Percentiles rank a stretch among this genome's conserved stretches.
phyloP scores from a whole-genome alignment of 2,113 vertebrate species.

The Camelus dromedarius region DNA sequence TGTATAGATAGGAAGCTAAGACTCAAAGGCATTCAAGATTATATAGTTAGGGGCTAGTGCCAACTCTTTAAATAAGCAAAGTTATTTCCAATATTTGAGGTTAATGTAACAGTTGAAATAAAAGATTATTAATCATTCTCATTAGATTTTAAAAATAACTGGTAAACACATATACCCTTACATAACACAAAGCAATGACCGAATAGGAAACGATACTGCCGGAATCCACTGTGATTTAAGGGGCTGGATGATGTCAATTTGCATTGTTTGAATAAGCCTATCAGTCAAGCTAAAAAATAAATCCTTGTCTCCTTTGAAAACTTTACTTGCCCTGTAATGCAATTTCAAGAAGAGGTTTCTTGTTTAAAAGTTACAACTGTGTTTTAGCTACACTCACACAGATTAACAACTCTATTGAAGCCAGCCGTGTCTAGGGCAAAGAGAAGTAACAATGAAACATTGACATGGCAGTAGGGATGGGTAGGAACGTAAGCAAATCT shows the following conservation, averaged over 20 bases:
- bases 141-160: slow-evolving; percentile 39
- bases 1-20: slow-evolving; percentile 19
- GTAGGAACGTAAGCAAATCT: neutral
- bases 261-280: neutral
- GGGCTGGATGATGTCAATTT: neutral
- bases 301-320: neutral
- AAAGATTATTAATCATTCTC: slow-evolving; percentile 41
- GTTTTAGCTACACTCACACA: slow-evolving; percentile 33
- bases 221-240: neutral
- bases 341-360: neutral
- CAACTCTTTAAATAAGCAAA: slow-evolving; percentile 44
- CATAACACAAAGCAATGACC: neutral
- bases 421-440: slow-evolving; percentile 9
- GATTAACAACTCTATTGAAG: neutral
- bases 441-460: neutral
- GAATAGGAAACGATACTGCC: neutral
- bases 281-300: slow-evolving; percentile 6
- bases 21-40: slow-evolving; percentile 40
- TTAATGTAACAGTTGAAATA: slow-evolving; percentile 57
- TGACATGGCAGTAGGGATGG: neutral
- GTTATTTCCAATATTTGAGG: slow-evolving; percentile 52
- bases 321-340: neutral
- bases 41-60: neutral
- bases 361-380: neutral
- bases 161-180: neutral